Conservation (phyloP, 2,797 vertebrate species). For the Pyrocephalus nanus region DNA sequence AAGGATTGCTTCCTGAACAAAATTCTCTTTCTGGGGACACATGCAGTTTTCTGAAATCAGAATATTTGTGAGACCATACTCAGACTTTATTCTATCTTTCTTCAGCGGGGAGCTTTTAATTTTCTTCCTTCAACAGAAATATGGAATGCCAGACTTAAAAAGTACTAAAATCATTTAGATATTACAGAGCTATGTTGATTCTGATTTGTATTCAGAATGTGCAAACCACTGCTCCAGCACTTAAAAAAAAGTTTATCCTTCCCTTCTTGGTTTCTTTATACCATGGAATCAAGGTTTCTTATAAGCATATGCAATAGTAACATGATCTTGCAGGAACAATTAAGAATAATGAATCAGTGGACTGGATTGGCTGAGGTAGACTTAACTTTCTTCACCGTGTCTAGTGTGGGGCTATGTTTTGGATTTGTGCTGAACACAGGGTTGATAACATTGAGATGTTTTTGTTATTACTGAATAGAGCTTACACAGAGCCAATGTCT, state of each 20-base stretch:
- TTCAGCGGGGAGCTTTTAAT: background rate
- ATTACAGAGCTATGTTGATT: background rate
- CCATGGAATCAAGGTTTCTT: background rate
- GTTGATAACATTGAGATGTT: background rate
- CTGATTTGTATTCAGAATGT: background rate
- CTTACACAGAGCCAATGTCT: background rate
- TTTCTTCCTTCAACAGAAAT: background rate
- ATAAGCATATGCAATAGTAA: background rate
- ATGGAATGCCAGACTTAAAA: background rate
- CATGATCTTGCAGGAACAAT: background rate
- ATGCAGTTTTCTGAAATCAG: background rate
- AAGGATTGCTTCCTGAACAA: background rate
- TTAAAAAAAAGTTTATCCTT: background rate
- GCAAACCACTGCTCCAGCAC: background rate
- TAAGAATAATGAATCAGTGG: background rate
- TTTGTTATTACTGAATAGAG: background rate
- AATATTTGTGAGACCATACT: background rate
- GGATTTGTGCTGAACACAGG: fast-evolving
- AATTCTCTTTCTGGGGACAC: background rate
- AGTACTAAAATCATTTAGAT: background rate
- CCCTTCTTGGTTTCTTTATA: background rate
- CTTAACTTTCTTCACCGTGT: background rate
- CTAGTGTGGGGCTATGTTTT: background rate
- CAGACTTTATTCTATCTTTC: background rate
- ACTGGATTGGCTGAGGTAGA: background rate